These are phyloP conservation scores for Phymastichus coffea DNA, from an alignment of 1,140 invertebrate species.

Conservation along the genomic window DNA sequence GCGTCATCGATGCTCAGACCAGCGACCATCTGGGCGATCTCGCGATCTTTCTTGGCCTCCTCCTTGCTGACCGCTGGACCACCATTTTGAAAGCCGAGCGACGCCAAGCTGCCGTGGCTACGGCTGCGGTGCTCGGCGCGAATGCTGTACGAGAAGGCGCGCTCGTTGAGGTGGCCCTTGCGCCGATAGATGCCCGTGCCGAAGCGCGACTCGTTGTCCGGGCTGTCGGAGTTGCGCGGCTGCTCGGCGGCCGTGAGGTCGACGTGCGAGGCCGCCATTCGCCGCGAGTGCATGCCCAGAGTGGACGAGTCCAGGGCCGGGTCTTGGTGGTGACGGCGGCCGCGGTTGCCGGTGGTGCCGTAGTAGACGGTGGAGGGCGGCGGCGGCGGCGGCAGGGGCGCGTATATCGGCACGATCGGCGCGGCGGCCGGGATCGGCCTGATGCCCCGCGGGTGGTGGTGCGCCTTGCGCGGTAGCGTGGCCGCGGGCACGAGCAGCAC, in stretches of 20 bases:
- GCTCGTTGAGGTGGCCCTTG: conserved; percentile 89
- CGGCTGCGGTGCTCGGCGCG: conserved; percentile 87
- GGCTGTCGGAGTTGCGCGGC: conserved; percentile 53
- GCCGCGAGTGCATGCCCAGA: conserved; percentile 42
- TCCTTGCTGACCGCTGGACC: conserved; percentile 39
- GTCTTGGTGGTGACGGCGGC: conserved; percentile 60
- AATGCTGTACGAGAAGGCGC: conserved; percentile 92
- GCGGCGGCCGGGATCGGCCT: conserved; percentile 50
- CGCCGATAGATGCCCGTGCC: conserved; percentile 85
- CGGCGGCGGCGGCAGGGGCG: conserved; percentile 57
- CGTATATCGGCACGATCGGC: conserved; percentile 52
- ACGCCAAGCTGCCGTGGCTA: conserved; percentile 86
- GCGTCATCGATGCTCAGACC: conserved; percentile 77
- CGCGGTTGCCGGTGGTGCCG: conserved; percentile 60
- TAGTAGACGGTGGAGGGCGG: conserved; percentile 47
- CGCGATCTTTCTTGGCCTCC: conserved; percentile 85
- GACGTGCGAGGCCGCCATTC: conserved; percentile 49
- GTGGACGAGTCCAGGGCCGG: conserved; percentile 49
- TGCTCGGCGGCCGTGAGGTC: conserved; percentile 47
- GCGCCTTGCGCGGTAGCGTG: conserved; percentile 58
- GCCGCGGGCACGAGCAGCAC: conserved; percentile 60
- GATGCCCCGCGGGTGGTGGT: conserved; percentile 51
- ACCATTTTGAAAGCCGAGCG: conserved; percentile 61
- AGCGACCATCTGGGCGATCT: conserved; percentile 88
- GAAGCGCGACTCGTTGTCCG: conserved; percentile 74